These are phyloP conservation scores for Ganaspis brasiliensis DNA, from an alignment of 2,888 invertebrate species.

Conservation along the genomic window DNA sequence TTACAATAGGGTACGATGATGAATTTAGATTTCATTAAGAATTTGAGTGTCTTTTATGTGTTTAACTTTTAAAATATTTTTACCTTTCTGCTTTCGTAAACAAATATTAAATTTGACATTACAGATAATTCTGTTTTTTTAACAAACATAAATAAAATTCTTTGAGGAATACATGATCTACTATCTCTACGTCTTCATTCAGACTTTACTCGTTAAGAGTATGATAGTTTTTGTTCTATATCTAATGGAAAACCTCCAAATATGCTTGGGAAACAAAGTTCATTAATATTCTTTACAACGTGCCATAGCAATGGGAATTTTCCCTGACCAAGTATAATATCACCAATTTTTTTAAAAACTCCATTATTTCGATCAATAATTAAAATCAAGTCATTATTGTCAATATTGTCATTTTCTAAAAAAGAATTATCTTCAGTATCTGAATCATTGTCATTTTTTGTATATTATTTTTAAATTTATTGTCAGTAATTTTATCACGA, in stretches of 20 bases:
- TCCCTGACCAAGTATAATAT: conserved; percentile 62
- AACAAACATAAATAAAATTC: conserved; percentile 43
- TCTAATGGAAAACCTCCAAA: conserved; percentile 51
- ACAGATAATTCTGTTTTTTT: conserved; percentile 25
- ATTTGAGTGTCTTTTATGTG: neutral
- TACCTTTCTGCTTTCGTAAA: neutral
- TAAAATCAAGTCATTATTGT: no score
- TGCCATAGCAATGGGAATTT: conserved; percentile 63
- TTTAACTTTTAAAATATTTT: neutral
- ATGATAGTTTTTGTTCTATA: conserved; percentile 38
- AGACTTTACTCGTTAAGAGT: conserved; percentile 42
- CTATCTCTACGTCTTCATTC: conserved; percentile 47
- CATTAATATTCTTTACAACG: conserved; percentile 59
- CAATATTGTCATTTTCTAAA: no score
- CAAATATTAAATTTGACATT: conserved; percentile 7
- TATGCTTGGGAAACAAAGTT: conserved; percentile 64
- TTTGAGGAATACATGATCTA: conserved; percentile 33
- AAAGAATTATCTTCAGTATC: neutral
- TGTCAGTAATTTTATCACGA: conserved; percentile 44
- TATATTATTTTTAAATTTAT: neutral
- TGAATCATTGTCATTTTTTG: neutral
- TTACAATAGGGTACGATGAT: conserved; percentile 45
- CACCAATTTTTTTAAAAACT: conserved; percentile 56
- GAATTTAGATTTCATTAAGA: conserved; percentile 13
- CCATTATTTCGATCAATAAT: no score